phyloP scores from a whole-genome alignment of 2,797 vertebrate genomes.

The Acrossocheilus fasciatus region DNA sequence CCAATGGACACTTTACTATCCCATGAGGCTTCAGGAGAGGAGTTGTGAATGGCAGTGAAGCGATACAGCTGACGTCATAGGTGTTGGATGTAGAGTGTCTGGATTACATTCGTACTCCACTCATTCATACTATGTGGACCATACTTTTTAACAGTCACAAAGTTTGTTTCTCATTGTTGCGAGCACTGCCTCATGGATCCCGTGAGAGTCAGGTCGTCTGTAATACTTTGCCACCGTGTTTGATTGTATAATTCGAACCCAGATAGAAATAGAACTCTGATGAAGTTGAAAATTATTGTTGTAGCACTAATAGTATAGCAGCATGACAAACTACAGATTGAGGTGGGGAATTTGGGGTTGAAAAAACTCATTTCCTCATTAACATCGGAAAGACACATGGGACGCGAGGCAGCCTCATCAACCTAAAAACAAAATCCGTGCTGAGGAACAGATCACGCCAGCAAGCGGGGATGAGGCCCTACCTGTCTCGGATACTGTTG shows the following conservation, averaged over 20 bases:
- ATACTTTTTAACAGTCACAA: background rate
- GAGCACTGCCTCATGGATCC: background rate
- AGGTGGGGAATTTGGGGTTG: constrained; percentile 56
- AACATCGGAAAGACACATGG: constrained; percentile 53
- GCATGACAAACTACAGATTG: constrained; percentile 54
- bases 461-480: constrained; percentile 44
- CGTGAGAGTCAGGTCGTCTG: background rate
- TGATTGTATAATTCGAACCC: constrained; percentile 29
- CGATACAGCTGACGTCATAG: background rate
- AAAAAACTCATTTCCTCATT: constrained; percentile 60
- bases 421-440: constrained; percentile 59
- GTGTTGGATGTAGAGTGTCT: background rate
- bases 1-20: background rate
- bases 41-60: background rate
- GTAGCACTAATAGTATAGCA: constrained; percentile 38
- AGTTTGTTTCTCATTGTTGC: background rate
- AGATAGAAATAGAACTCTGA: constrained; percentile 50
- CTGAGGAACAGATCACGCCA: constrained; percentile 47
- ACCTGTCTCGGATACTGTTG: constrained; percentile 70
- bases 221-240: constrained; percentile 14
- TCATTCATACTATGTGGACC: background rate
- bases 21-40: background rate
- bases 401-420: constrained; percentile 55
- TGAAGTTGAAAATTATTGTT: constrained; percentile 48
- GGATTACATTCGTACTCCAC: background rate